Evolutionary conservation across 2,113 vertebrate species (phyloP).

Genomic region (Cryptomyrus ogoouensis): DNA sequence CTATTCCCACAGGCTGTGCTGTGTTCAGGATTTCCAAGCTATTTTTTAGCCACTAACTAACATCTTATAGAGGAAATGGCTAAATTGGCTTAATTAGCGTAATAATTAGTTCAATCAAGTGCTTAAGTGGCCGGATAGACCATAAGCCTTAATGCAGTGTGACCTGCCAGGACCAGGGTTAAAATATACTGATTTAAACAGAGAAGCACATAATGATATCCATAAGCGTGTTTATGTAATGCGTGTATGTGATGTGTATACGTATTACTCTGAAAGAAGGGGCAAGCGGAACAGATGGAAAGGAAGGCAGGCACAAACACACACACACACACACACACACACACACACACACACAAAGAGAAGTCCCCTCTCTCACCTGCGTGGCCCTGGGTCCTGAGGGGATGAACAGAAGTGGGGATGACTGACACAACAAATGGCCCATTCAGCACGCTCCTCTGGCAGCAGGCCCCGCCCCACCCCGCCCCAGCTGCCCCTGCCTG

Average conservation of each 20-base stretch:
- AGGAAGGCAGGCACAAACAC: not conserved
- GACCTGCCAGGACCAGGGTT: not conserved
- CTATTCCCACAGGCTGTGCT: not conserved
- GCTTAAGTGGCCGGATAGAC: not conserved
- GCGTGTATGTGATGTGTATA: not conserved
- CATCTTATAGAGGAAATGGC: not conserved
- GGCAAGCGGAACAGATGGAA: not conserved
- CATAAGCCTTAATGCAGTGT: not conserved
- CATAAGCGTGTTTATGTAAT: not conserved
- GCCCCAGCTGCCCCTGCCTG: conserved; percentile 23
- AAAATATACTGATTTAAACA: not conserved
- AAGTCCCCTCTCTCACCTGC: not conserved
- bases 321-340: not conserved
- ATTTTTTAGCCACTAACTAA: not conserved
- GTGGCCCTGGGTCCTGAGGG: not conserved
- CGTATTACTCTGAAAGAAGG: not conserved
- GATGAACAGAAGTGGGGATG: not conserved
- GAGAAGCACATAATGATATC: not conserved
- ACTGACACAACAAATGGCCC: not conserved
- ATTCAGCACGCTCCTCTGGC: not conserved
- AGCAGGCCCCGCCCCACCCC: conserved; percentile 19
- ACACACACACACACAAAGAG: not conserved
- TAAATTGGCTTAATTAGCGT: not conserved
- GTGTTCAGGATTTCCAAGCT: not conserved
- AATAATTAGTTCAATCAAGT: conserved; percentile 11